Percentiles rank a stretch among this genome's conserved stretches.
Evolutionary conservation across 2,888 invertebrate species (phyloP).

Genomic region (Rhopalosiphum nymphaeae): DNA sequence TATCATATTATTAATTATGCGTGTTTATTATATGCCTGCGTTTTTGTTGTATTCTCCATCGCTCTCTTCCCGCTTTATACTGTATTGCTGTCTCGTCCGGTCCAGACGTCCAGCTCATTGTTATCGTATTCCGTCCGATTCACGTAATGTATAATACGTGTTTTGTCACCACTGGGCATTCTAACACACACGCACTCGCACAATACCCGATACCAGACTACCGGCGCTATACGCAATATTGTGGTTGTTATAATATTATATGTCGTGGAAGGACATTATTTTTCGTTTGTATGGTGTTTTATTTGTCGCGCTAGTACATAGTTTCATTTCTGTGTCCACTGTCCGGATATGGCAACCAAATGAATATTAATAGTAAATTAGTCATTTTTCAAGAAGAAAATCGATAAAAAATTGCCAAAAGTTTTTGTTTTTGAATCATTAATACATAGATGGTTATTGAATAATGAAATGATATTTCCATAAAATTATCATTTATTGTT

Average conservation of each 20-base stretch:
- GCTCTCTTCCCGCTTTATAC: not conserved
- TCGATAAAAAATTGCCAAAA: not conserved
- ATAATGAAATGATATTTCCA: not conserved
- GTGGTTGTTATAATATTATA: not conserved
- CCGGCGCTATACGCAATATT: not conserved
- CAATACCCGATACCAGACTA: not conserved
- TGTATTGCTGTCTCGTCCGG: not conserved
- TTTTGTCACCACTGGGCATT: not conserved
- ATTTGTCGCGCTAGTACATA: not conserved
- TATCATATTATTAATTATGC: not conserved
- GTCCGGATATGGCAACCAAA: not conserved
- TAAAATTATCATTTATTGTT: not conserved
- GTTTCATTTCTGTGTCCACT: not conserved
- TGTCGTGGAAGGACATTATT: not conserved
- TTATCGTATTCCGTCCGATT: not conserved
- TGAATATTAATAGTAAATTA: not conserved
- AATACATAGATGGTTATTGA: not conserved
- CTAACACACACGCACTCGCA: not conserved
- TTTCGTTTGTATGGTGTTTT: not conserved
- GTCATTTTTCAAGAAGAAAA: not conserved
- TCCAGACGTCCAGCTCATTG: constrained; percentile 3
- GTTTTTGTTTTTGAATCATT: not conserved
- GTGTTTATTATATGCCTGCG: not conserved
- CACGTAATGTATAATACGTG: not conserved
- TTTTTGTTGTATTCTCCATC: not conserved